Base-by-base conservation (phyloP, 2,797 vertebrate genomes). In the Neostethus bicornis region DNA sequence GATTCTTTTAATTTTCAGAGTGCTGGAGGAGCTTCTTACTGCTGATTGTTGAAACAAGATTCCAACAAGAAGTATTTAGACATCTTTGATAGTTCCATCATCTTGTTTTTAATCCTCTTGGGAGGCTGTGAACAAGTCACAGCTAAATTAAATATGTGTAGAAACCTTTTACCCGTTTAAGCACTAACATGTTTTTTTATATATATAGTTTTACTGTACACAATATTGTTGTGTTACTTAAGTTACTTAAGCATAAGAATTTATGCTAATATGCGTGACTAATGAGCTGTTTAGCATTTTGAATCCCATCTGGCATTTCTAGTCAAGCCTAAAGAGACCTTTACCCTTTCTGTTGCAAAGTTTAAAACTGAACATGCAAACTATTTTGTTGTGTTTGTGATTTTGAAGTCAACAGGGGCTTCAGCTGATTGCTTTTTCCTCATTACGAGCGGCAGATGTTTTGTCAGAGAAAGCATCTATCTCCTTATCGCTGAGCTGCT, bases 371-470 rank as follows among this genome's bases (percentile, higher is more conserved):
- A 19, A 16, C 10, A 1, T 58, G 52, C 37, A 34, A 61, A 51
- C 38, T 11, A 20, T 61, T 28, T 21, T 7, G 26, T 45, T 32
- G 50, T 51, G 24, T 4, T 26, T 7, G 1, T 23, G 17, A 61
- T 44, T 60, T 25, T 12, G 52, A 46, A 32, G 69, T 52, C 41
- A n/a, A 12, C 62, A 51, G 41, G 44, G 19, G 13, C 17, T 43
- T 16, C 0, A 0, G 44, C 49, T 62, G 21, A 81, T 84, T 76
- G 72, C 63, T 58, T 59, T 32, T 58, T 67, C 50, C 70, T 80
- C 69, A 72, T 77, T 79, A 71, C 19, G 57, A 70, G 32, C 35
- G 0, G 70, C 70, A 80, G 80, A 80, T 81, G 83, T 80, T 83
- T 76, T 56, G 61, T 70, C 47, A 51, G 60, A 13, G 51, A 66